These are phyloP conservation scores for Lophotis ruficrista DNA, from an alignment of 2,113 vertebrate species.

Conservation along the genomic window DNA sequence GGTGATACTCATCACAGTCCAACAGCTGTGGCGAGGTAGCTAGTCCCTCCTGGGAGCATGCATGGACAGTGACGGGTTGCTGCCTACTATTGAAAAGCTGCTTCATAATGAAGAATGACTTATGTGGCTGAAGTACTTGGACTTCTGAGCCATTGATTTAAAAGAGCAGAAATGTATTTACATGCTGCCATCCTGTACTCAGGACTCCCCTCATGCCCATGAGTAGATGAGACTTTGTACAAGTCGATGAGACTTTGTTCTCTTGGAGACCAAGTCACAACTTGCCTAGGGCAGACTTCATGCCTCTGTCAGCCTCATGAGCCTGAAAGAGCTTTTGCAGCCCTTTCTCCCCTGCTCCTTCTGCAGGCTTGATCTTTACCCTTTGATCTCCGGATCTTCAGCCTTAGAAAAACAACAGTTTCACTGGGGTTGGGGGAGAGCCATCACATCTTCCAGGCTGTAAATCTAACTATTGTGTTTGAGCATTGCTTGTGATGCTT, in stretches of 20 bases:
- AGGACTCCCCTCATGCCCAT: background rate
- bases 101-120: background rate
- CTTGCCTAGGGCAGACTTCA: background rate
- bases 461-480: conserved; percentile 65
- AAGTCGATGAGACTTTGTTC: background rate
- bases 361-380: conserved; percentile 35
- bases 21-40: background rate
- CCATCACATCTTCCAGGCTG: conserved; percentile 47
- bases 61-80: rapidly evolving
- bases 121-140: background rate
- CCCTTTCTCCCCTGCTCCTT: background rate
- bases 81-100: background rate
- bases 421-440: background rate
- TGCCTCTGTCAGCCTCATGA: background rate
- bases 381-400: conserved; percentile 57
- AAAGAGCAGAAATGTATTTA: background rate
- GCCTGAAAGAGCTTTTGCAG: background rate
- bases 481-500: conserved; percentile 54
- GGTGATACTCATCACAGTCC: background rate
- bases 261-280: background rate
- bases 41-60: background rate
- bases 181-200: background rate
- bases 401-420: conserved; percentile 46
- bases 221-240: background rate
- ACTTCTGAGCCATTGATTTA: background rate